Conservation (phyloP, 2,888 invertebrate genomes). For the Drosophila hamatofila region DNA sequence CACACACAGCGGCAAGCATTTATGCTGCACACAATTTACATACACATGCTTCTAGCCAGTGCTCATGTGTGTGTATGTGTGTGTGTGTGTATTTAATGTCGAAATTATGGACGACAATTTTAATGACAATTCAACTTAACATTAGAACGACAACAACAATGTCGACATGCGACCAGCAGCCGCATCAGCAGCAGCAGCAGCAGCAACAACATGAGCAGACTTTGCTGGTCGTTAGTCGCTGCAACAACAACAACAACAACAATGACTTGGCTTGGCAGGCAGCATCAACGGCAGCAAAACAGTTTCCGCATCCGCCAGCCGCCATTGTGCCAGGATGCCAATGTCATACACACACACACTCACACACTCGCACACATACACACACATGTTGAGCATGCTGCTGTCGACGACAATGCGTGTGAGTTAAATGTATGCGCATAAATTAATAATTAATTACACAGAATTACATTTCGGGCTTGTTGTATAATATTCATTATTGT, state of each 20-base stretch:
- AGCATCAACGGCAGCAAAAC: constrained; percentile 79
- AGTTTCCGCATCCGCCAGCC: constrained; percentile 81
- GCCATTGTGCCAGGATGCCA: constrained; percentile 79
- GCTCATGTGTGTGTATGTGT: constrained; percentile 13
- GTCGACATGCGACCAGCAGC: constrained; percentile 57
- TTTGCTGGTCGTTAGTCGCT: constrained; percentile 24
- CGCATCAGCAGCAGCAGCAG: constrained; percentile 45
- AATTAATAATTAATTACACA: constrained; percentile 84
- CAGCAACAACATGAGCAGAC: constrained; percentile 55
- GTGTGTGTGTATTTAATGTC: constrained; percentile 79
- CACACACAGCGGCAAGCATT: constrained; percentile 58
- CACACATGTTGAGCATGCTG: constrained; percentile 44
- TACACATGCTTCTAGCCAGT: constrained; percentile 36
- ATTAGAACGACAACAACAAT: constrained; percentile 77
- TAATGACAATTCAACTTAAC: constrained; percentile 82
- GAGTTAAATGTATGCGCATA: constrained; percentile 84
- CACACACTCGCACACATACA: constrained; percentile 5
- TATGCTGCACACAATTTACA: constrained; percentile 78
- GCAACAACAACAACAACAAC: constrained; percentile 31
- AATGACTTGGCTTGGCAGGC: constrained; percentile 72
- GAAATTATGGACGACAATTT: constrained; percentile 82
- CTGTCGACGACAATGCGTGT: constrained; percentile 79
- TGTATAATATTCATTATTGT: constrained; percentile 84
- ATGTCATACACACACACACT: constrained; percentile 61
- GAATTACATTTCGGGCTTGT: constrained; percentile 84